Percentiles rank a stretch among this genome's conserved stretches.
Evolutionary conservation across 2,888 invertebrate species (phyloP).

Genomic region (Hoplodrina blanda): DNA sequence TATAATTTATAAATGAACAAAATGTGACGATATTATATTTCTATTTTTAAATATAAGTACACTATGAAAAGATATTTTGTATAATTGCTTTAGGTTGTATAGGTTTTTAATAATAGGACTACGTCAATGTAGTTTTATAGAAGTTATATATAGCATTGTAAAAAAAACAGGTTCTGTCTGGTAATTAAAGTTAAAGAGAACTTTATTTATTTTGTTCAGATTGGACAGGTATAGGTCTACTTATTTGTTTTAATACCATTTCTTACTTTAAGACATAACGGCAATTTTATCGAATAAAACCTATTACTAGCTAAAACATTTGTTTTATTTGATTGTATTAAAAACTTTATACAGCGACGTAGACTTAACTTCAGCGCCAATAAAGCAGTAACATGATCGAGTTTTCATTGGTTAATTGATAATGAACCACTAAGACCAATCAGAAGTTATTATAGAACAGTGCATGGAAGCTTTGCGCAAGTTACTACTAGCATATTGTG

Average conservation of each 20-base stretch:
- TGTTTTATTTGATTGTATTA: slow-evolving; percentile 39
- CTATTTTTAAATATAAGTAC: slow-evolving; percentile 83
- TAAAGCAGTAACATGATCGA: too few relatives aligned
- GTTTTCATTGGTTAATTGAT: too few relatives aligned
- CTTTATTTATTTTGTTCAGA: slow-evolving; percentile 86
- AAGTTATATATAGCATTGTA: slow-evolving; percentile 82
- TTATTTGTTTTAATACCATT: slow-evolving; percentile 80
- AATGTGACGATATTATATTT: slow-evolving; percentile 84
- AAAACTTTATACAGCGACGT: too few relatives aligned
- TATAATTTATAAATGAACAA: slow-evolving; percentile 82
- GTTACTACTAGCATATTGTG: too few relatives aligned
- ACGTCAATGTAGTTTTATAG: slow-evolving; percentile 77
- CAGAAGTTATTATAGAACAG: too few relatives aligned
- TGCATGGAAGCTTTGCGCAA: too few relatives aligned
- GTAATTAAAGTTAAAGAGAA: slow-evolving; percentile 79
- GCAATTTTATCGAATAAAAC: slow-evolving; percentile 81
- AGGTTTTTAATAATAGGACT: slow-evolving; percentile 77
- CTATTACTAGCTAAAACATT: slow-evolving; percentile 71
- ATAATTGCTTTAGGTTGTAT: slow-evolving; percentile 90
- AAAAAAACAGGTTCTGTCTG: slow-evolving; percentile 83
- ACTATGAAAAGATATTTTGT: slow-evolving; percentile 87
- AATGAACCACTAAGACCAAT: too few relatives aligned
- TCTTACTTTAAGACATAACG: slow-evolving; percentile 80
- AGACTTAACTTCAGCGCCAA: too few relatives aligned
- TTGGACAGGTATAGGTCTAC: slow-evolving; percentile 79